Conservation (phyloP, 1,140 invertebrate species). For the Drosophila nikananu region DNA sequence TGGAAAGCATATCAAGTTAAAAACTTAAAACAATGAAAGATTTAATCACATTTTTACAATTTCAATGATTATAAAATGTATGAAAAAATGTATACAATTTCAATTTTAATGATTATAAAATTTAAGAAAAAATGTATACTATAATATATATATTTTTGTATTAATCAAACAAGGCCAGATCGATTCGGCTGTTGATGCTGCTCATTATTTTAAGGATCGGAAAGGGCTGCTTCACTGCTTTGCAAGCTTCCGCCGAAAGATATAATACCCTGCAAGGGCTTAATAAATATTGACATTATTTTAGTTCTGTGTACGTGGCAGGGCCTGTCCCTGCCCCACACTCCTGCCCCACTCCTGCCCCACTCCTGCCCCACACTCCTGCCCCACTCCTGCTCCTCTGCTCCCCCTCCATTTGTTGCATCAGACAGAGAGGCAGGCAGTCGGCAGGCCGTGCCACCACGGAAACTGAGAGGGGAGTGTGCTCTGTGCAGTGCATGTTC, state of each 20-base stretch:
- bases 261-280: not conserved
- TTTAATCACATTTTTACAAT: too few relatives aligned
- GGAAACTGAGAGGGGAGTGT: not conserved
- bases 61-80: too few relatives aligned
- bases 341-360: not conserved
- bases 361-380: not conserved
- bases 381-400: not conserved
- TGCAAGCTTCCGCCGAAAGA: not conserved
- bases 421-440: constrained; percentile 30
- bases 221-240: not conserved
- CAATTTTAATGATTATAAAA: too few relatives aligned
- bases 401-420: not conserved
- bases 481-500: constrained; percentile 37
- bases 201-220: not conserved
- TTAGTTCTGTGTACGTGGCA: not conserved
- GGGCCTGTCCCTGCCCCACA: too few relatives aligned
- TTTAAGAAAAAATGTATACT: too few relatives aligned
- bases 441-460: constrained; percentile 1
- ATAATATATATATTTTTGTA: too few relatives aligned
- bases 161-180: too few relatives aligned
- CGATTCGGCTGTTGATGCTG: too few relatives aligned
- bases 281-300: constrained; percentile 1
- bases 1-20: too few relatives aligned
- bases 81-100: too few relatives aligned
- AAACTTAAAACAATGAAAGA: too few relatives aligned